Evolutionary conservation across 1,140 invertebrate genomes (phyloP).

Genomic region (Micrasema longulum): DNA sequence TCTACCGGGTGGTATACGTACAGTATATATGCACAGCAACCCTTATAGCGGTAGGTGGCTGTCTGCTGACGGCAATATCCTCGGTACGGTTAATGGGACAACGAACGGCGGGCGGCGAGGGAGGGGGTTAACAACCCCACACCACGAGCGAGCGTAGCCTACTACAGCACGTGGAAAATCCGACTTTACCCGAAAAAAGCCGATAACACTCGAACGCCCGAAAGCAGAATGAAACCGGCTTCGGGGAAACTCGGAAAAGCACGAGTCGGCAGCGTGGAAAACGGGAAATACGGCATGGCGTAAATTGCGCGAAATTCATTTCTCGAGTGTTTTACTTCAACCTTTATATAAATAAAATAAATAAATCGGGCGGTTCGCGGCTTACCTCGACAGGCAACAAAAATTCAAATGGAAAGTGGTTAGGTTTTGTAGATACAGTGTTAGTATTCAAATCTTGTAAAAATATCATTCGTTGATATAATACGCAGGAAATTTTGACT

Average conservation of each 20-base stretch:
- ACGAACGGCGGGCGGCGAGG: conserved; percentile 30
- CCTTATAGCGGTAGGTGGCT: neutral
- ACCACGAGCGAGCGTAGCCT: conserved; percentile 26
- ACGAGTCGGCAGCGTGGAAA: conserved; percentile 3
- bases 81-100: conserved; percentile 43
- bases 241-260: conserved; percentile 14
- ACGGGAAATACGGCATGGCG: conserved; percentile 7
- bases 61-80: conserved; percentile 33
- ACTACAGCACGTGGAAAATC: conserved; percentile 32
- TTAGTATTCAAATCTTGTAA: no score
- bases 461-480: no score
- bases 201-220: conserved; percentile 17
- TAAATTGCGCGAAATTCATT: conserved; percentile 5
- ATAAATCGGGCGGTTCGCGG: conserved; percentile 12
- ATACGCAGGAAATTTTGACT: no score
- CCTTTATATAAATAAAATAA: conserved; percentile 18
- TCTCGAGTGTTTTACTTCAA: conserved; percentile 4
- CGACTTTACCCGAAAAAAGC: neutral
- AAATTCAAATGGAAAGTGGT: conserved; percentile 2
- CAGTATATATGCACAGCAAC: neutral
- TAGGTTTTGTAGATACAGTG: neutral
- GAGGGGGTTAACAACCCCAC: conserved; percentile 30
- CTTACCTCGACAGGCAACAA: conserved; percentile 16
- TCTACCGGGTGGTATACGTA: neutral
- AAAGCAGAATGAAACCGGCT: conserved; percentile 23